Base-by-base conservation (phyloP, 2,113 vertebrate genomes). In the Erpornis zantholeuca region DNA sequence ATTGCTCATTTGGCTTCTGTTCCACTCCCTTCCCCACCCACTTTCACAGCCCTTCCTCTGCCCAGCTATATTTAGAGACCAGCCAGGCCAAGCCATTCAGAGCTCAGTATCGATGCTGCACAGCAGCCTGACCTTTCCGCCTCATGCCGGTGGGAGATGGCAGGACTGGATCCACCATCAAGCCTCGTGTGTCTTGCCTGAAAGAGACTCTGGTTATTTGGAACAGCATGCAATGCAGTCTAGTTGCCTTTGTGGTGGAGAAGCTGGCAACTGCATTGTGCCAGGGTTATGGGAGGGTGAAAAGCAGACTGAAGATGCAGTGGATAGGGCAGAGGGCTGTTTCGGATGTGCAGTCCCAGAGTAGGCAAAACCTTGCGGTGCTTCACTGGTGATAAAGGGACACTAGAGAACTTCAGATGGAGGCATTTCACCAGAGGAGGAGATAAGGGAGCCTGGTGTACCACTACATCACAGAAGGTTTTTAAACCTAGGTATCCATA, bases 401-500 rank as follows among this genome's bases (percentile, higher is more conserved):
- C 44, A 17, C 68, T 29, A 57, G 77, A 35, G 50, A 70, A 31
- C 68, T 81, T 93, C 56, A 60, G 40, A 25, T 27, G 88, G 73
- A 94, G 82, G 56, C 3, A 0, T 92, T 85, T 85, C 3, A 3
- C 38, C 24, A 6, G 56, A n/a, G 59, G 35, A 88, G 52, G 54
- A 81, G 80, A 36, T 70, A 75, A 70, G 64, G 72, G 60, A 96
- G 77, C 82, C 33, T 31, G 44, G 53, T 78, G 53, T 81, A 91
- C 80, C 0, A 3, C 59, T 86, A n/a, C 72, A 40, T 90, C 80
- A 57, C 64, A 80, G 82, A 89, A 72, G 90, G 75, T 54, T 94
- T 95, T 93, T 90, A 88, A 97, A 91, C 60, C 78, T 80, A 60
- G 38, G 95, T 96, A 94, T 97, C 94, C 95, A 94, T 96, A 96